A percentile compares a stretch with the other conserved stretches of the same genome.
phyloP scores from a whole-genome alignment of 2,888 invertebrate species.

The Odontocolon sp. region DNA sequence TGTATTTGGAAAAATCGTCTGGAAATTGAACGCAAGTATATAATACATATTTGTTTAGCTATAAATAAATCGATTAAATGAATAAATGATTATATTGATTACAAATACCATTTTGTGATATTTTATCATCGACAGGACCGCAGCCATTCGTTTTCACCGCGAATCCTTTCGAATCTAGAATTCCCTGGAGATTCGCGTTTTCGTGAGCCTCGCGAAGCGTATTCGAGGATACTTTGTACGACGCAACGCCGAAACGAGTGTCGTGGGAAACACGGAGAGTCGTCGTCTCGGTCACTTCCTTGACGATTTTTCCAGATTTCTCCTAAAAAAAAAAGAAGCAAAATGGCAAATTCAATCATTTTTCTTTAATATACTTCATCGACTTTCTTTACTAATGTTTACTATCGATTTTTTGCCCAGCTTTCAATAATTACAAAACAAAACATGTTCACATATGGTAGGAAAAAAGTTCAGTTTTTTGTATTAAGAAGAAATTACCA shows the following conservation, averaged over 20 bases:
- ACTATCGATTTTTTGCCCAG: too few relatives aligned
- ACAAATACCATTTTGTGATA: conserved; percentile 60
- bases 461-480: too few relatives aligned
- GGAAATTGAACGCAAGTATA: not conserved
- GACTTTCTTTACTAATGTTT: too few relatives aligned
- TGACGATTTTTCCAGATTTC: conserved; percentile 81
- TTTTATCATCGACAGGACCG: conserved; percentile 13
- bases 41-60: not conserved
- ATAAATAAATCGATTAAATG: conserved; percentile 43
- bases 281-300: conserved; percentile 82
- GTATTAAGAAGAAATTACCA: too few relatives aligned
- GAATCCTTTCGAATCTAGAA: conserved; percentile 57
- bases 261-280: conserved; percentile 82
- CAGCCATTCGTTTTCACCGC: conserved; percentile 42
- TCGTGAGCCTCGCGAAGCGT: conserved; percentile 79
- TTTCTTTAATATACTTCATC: too few relatives aligned
- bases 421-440: too few relatives aligned
- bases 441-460: too few relatives aligned
- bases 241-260: conserved; percentile 82
- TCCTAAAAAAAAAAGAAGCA: conserved; percentile 65
- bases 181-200: conserved; percentile 68
- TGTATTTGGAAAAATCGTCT: conserved; percentile 41
- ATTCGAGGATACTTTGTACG: conserved; percentile 82
- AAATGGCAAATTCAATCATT: too few relatives aligned
- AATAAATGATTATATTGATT: not conserved